A percentile compares a stretch with the other conserved stretches of the same genome.
Evolutionary conservation across 2,797 vertebrate genomes (phyloP).

Genomic region (Emydoidea blandingii): DNA sequence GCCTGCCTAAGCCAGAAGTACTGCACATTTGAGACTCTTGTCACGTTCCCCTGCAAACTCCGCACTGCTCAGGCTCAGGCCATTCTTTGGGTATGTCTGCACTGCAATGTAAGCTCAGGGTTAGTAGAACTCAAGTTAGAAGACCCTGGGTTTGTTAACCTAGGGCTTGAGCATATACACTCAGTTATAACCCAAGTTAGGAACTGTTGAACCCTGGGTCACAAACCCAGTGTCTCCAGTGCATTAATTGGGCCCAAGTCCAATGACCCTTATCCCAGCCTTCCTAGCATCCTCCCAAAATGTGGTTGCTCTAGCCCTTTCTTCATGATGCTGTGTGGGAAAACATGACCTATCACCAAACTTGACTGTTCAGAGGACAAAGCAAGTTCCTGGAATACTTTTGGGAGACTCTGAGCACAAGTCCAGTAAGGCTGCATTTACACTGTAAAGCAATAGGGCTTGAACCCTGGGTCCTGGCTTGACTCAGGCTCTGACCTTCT

Average conservation of each 20-base stretch:
- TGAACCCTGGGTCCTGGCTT: not conserved
- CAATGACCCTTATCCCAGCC: not conserved
- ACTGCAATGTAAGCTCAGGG: not conserved
- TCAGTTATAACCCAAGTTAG: not conserved
- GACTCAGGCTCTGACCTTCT: not conserved
- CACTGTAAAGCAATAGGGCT: not conserved
- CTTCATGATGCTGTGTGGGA: not conserved
- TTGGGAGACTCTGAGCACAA: not conserved
- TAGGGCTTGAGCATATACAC: not conserved
- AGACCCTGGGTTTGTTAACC: not conserved
- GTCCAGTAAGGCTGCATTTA: not conserved
- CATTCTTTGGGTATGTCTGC: not conserved
- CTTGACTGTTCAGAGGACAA: not conserved
- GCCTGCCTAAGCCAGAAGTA: not conserved
- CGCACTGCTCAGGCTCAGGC: not conserved
- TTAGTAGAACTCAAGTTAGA: not conserved
- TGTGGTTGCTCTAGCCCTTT: not conserved
- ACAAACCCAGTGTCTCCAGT: not conserved
- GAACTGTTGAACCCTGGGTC: not conserved
- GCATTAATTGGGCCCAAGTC: not conserved
- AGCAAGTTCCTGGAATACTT: not conserved
- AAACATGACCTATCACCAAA: not conserved
- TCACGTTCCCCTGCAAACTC: not conserved
- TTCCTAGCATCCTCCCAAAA: not conserved
- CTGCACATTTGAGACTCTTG: accelerated